Percentiles rank a stretch among this genome's conserved stretches.
Evolutionary conservation across 2,888 invertebrate species (phyloP).

Genomic region (Amaurobius ferox): DNA sequence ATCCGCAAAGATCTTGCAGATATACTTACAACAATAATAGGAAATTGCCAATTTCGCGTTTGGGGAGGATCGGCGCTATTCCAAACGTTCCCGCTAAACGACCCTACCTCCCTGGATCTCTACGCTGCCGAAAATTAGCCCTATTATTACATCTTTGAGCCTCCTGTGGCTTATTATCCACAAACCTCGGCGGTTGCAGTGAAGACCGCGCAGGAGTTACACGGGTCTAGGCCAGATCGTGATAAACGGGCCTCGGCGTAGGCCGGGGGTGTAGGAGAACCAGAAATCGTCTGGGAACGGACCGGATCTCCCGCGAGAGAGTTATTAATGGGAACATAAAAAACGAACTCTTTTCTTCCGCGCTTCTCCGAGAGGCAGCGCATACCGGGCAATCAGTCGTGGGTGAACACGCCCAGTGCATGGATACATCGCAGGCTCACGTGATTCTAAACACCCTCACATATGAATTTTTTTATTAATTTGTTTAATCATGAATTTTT

Average conservation of each 20-base stretch:
- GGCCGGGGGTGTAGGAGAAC: constrained; percentile 67
- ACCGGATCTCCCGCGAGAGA: constrained; percentile 55
- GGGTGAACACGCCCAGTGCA: constrained; percentile 49
- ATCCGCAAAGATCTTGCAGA: too few species aligned
- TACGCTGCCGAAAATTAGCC: constrained; percentile 8
- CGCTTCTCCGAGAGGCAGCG: not conserved
- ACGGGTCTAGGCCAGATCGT: constrained; percentile 36
- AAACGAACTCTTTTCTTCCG: constrained; percentile 45
- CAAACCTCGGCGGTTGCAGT: too few species aligned
- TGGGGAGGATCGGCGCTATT: not conserved
- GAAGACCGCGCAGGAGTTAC: not conserved
- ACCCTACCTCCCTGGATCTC: not conserved
- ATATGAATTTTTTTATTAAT: not conserved
- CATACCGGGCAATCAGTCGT: constrained; percentile 30
- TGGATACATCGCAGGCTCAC: constrained; percentile 46
- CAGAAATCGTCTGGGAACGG: constrained; percentile 51
- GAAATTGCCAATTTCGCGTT: not conserved
- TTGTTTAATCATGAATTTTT: not conserved
- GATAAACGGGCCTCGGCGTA: constrained; percentile 49
- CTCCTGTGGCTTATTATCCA: not conserved
- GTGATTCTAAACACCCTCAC: constrained; percentile 54
- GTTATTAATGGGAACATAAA: constrained; percentile 56
- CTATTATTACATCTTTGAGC: constrained; percentile 1
- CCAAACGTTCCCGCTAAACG: not conserved
- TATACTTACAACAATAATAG: too few species aligned